These are phyloP conservation scores for Mesorhabditis sp. DNA, from an alignment of 2,888 invertebrate genomes.

Conservation along the genomic window DNA sequence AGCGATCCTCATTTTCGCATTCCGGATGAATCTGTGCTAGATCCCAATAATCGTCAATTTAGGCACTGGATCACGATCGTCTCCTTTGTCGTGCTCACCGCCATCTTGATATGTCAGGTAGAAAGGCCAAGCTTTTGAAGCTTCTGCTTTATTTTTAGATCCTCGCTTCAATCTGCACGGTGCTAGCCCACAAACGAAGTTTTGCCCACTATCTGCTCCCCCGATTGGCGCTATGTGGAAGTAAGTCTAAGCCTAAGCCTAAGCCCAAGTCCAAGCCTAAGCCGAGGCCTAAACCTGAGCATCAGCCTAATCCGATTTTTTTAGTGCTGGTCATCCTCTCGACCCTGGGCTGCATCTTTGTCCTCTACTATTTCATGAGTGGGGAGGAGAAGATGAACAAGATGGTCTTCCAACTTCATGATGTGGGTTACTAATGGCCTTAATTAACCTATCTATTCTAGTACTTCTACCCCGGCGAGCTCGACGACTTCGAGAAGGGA, in stretches of 20 bases:
- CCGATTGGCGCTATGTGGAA: neutral
- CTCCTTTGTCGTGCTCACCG: slow-evolving; percentile 26
- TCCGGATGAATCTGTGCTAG: too few relatives aligned
- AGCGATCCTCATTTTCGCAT: too few relatives aligned
- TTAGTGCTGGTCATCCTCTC: slow-evolving; percentile 31
- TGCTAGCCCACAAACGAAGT: neutral
- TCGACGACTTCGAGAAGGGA: slow-evolving; percentile 22
- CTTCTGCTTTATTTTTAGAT: neutral
- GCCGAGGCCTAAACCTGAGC: too few relatives aligned
- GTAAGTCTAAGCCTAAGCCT: neutral
- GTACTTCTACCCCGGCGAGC: slow-evolving; percentile 26
- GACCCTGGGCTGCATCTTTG: slow-evolving; percentile 24
- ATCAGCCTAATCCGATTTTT: too few relatives aligned
- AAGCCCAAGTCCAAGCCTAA: too few relatives aligned
- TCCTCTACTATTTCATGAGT: slow-evolving; percentile 38
- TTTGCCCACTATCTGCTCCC: neutral
- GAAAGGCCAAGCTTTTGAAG: neutral
- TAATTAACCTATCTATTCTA: slow-evolving; percentile 8
- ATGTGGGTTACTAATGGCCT: slow-evolving; percentile 22
- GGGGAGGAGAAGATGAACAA: slow-evolving; percentile 35
- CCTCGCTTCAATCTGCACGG: neutral
- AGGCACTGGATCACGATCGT: slow-evolving; percentile 30
- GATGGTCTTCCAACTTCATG: slow-evolving; percentile 30
- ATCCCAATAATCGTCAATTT: slow-evolving; percentile 2
- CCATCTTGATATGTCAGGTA: slow-evolving; percentile 29